Base-by-base conservation (phyloP, 2,888 invertebrate species). In the Folsomia candida region DNA sequence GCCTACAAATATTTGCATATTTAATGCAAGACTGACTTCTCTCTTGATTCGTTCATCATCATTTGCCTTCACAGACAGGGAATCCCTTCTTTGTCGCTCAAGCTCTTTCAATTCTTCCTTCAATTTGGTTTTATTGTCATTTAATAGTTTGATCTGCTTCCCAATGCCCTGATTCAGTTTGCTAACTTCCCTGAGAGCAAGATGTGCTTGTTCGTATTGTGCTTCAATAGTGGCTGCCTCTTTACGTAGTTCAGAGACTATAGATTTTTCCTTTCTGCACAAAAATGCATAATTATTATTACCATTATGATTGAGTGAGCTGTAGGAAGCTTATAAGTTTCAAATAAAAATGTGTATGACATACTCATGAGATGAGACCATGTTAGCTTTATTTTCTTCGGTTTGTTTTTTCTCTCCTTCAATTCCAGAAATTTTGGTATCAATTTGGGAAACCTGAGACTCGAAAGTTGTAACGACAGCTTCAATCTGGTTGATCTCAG, bases 11-110 rank as follows among this genome's bases (percentile, higher is more conserved):
- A n/a, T n/a, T n/a, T n/a, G n/a, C n/a, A n/a, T n/a, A n/a, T 9
- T 51, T 29, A 65, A 65, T 2, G n/a, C 20, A 51, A 27, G 27
- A 67, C 28, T 14, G 24, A 54, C 22, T 37, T 51, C 2, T 29
- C 58, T 65, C 3, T 69, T 72, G 68, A 54, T 22, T 6, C 54
- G 54, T 22, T 54, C 54, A 22, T 54, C 54, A n/a, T 54, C 54
- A 25, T 51, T 64, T 22, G 47, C 51, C 26, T 64, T 37, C 24
- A 22, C 37, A 6, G 63, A 51, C 24, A 64, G 28, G 6, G 63
- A 47, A 20, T 64, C 63, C 4, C 37, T 6, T 20, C 28, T 37
- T 51, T 64, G 28, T 2, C 51, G 28, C 14, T 64, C 22, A 22
- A 64, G n/a, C n/a, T 64, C 63, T 37, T 64, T 24, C 47, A 64